Evolutionary conservation across 2,888 invertebrate genomes (phyloP), one percentile per base, ranked within the genome.

Genomic region (Chorisops tibialis): DNA sequence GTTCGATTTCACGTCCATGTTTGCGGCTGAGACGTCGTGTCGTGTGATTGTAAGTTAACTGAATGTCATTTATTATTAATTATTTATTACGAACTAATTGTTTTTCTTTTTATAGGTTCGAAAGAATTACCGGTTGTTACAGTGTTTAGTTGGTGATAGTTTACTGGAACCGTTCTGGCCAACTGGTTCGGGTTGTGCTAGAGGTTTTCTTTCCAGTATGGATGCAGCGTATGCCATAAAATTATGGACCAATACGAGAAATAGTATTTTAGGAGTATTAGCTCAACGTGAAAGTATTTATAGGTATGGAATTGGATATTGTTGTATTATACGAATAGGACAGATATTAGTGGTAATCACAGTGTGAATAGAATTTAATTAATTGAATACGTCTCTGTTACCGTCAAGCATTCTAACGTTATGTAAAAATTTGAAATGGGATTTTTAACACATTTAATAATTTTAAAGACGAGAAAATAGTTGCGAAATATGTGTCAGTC

Each of bases 1-100:
- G 86, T 99, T 99, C 78, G 99, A 99, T 79, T 99, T 99, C 76
- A 99, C 99, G 0, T 96, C 96, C 1, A 95, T 99, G 92, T 98
- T 93, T 79, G 93, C 95, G 0, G 95, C 98, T 0, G 96, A 96
- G 78, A 94, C 96, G 79, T 94, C 97, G 6, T 92, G 92, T 69
- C 84, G 93, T 72, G 88, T 96, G 18, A 77, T 92, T 12, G 89
- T 67, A 61, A 50, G 59, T 51, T 39, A 4, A 52, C 18, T 38
- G 7, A 2, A 3, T 12, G 2, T 47, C 11, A 19, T 18, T 19
- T 21, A 19, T 6, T 47, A 47, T 9, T 9, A 5, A 5, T n/a
- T 47, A 19, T 47, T 16, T 2, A 43, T n/a, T 43, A 6, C 43
- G 43, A 7, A 43, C 7, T 12, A 12, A n/a, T 14, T 12, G 1